These are phyloP conservation scores for Ophion ellenae DNA, from an alignment of 2,888 invertebrate genomes.

Conservation along the genomic window DNA sequence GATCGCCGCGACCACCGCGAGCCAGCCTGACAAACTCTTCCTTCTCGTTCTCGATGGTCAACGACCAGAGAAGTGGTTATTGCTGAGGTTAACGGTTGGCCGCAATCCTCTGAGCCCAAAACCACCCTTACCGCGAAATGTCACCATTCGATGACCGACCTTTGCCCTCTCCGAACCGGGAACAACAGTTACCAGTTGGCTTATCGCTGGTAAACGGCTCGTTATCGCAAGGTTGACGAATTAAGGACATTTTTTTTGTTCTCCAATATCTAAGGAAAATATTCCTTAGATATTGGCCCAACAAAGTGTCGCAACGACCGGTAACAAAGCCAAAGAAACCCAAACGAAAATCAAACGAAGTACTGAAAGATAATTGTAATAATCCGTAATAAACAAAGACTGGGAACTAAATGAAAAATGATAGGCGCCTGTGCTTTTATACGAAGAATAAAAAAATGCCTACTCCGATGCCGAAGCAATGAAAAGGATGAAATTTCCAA, in stretches of 20 bases:
- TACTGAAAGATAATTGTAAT: no score
- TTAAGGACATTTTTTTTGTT: background rate
- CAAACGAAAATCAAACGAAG: no score
- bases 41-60: conserved; percentile 53
- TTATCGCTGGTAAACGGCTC: conserved; percentile 27
- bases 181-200: conserved; percentile 35
- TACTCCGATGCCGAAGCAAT: background rate
- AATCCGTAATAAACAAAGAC: no score
- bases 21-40: background rate
- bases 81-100: conserved; percentile 71
- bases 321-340: no score
- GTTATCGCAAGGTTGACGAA: conserved; percentile 23
- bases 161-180: conserved; percentile 22
- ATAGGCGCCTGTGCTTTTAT: no score
- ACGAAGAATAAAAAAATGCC: background rate
- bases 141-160: conserved; percentile 71
- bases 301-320: no score
- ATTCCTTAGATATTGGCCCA: no score
- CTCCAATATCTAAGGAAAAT: background rate
- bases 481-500: background rate
- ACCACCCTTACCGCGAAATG: conserved; percentile 70
- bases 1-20: background rate
- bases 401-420: no score
- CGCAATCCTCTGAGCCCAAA: conserved; percentile 75
- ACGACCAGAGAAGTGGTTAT: conserved; percentile 69